Evolutionary conservation across 2,888 invertebrate genomes (phyloP).

Genomic region (Mimachlamys varia): DNA sequence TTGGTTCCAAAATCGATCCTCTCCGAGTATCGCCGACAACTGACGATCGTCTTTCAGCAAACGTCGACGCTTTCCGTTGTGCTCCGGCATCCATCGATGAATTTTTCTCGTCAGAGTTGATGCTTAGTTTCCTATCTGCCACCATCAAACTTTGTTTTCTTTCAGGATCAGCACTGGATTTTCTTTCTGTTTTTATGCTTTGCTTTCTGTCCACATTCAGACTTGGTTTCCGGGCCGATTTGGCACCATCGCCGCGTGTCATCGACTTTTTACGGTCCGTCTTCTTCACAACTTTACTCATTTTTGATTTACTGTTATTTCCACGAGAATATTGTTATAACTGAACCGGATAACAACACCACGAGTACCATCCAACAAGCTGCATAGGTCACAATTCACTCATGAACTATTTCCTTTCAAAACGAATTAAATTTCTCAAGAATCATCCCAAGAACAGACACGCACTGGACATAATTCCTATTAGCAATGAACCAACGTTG

Average conservation of each 20-base stretch:
- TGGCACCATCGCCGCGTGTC: background rate
- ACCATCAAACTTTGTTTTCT: background rate
- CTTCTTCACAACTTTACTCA: conserved; percentile 20
- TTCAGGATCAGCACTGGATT: background rate
- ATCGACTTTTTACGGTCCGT: conserved; percentile 1
- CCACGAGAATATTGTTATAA: background rate
- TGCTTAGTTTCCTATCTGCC: background rate
- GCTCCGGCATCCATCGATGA: background rate
- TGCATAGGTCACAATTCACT: background rate
- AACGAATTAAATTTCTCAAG: background rate
- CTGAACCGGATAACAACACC: background rate
- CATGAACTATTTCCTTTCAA: background rate
- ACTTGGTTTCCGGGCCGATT: background rate
- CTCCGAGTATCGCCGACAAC: conserved; percentile 46
- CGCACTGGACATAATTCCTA: background rate
- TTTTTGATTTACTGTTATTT: background rate
- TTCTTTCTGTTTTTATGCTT: conserved; percentile 4
- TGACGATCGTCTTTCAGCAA: conserved; percentile 16
- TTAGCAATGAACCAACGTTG: background rate
- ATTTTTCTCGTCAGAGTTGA: background rate
- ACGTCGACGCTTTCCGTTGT: conserved; percentile 18
- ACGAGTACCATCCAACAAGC: background rate
- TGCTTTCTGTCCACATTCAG: background rate
- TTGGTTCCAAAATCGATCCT: conserved; percentile 60
- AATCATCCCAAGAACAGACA: background rate